These are phyloP conservation scores for Capitulum mitella DNA, from an alignment of 2,888 invertebrate genomes.

Conservation along the genomic window DNA sequence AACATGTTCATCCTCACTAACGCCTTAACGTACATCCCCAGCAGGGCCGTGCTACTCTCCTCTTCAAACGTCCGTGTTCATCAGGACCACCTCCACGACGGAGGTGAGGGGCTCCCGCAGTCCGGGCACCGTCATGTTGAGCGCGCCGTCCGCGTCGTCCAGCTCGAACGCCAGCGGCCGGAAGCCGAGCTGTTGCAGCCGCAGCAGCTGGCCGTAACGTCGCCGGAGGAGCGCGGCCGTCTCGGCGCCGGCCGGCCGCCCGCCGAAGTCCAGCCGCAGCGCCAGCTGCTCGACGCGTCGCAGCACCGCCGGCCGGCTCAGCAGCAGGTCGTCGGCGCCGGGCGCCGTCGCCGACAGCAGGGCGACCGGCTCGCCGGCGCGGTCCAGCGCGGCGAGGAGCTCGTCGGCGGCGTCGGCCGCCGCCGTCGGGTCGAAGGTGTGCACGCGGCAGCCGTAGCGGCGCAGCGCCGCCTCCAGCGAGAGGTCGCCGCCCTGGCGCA, in stretches of 20 bases:
- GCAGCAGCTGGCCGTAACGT: neutral
- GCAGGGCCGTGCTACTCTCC: too few relatives aligned
- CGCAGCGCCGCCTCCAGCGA: neutral
- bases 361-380: neutral
- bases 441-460: neutral
- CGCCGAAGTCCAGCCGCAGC: neutral
- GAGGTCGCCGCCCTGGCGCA: neutral
- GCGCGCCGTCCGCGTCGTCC: neutral
- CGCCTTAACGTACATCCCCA: too few relatives aligned
- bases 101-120: neutral
- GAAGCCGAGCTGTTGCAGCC: neutral
- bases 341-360: neutral
- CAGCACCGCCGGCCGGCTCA: neutral
- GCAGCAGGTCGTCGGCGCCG: neutral
- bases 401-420: neutral
- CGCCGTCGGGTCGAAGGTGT: neutral
- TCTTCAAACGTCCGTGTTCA: too few relatives aligned
- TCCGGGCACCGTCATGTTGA: neutral
- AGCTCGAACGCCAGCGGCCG: neutral
- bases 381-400: neutral
- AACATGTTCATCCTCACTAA: too few relatives aligned
- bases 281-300: neutral
- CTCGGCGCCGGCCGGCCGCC: neutral
- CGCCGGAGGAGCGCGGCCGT: neutral
- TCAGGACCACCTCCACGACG: neutral